Conservation (phyloP, 2,113 vertebrate genomes). For the Stictonetta naevosa region DNA sequence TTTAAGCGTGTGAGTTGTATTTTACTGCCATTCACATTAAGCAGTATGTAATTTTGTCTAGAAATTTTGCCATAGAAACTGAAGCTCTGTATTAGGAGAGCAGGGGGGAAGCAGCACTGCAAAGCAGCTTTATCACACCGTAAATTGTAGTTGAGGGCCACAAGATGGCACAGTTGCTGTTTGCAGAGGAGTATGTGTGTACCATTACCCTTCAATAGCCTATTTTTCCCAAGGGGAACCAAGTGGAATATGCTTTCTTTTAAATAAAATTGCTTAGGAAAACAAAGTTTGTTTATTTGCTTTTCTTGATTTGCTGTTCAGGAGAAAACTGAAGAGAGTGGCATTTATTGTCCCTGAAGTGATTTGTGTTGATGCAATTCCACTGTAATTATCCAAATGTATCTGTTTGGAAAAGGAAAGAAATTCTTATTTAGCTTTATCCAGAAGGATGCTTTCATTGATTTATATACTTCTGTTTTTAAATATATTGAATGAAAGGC, state of each 20-base stretch:
- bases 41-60: not conserved
- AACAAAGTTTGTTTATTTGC: slow-evolving; percentile 30
- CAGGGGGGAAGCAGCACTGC: fast-evolving
- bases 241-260: not conserved
- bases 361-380: slow-evolving; percentile 27
- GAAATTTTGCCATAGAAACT: not conserved
- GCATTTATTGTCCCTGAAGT: not conserved
- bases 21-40: not conserved
- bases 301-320: not conserved
- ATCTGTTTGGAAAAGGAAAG: slow-evolving; percentile 1
- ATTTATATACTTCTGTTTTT: slow-evolving; percentile 48
- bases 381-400: slow-evolving; percentile 33
- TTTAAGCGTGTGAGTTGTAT: not conserved
- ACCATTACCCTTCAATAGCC: not conserved
- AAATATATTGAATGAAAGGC: not conserved
- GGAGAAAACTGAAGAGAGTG: not conserved
- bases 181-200: not conserved
- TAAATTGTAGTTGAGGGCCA: not conserved
- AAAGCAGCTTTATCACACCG: not conserved
- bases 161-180: slow-evolving; percentile 68
- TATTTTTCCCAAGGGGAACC: not conserved
- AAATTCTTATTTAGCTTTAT: not conserved
- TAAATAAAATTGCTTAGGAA: slow-evolving; percentile 1
- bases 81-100: not conserved
- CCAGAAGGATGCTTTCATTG: slow-evolving; percentile 21